Conservation (phyloP, 2,888 invertebrate species). For the Temnothorax unifasciatus region DNA sequence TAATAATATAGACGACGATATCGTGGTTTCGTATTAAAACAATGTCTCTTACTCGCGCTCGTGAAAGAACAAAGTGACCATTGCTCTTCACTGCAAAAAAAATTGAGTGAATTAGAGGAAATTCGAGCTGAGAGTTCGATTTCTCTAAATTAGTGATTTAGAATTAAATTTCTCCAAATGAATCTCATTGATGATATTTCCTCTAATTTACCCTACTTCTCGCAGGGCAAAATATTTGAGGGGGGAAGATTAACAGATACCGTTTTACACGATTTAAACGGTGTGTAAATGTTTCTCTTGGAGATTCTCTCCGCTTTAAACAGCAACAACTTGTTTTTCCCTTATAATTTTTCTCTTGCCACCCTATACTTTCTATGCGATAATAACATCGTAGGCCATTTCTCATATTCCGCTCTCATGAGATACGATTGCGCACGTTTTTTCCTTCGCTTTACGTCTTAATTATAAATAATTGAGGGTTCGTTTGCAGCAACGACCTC, state of each 20-base stretch:
- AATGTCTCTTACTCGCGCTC: background rate
- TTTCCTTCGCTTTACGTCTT: slow-evolving; percentile 47
- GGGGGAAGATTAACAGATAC: background rate
- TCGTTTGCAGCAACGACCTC: slow-evolving; percentile 27
- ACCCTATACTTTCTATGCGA: slow-evolving; percentile 32
- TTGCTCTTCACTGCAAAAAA: background rate
- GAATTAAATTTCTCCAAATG: slow-evolving; percentile 12
- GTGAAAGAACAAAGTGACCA: background rate
- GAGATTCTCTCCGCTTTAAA: slow-evolving; percentile 16
- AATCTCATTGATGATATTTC: background rate
- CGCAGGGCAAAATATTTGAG: slow-evolving; percentile 11
- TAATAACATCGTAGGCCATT: slow-evolving; percentile 31
- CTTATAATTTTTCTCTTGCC: slow-evolving; percentile 32
- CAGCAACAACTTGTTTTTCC: slow-evolving; percentile 32
- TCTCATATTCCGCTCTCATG: slow-evolving; percentile 41
- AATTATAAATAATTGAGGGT: slow-evolving; percentile 42
- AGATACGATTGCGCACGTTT: slow-evolving; percentile 37
- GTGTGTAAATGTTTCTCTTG: slow-evolving; percentile 14
- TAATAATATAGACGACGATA: background rate
- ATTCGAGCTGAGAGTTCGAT: background rate
- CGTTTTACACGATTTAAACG: slow-evolving; percentile 38
- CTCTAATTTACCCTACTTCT: slow-evolving; percentile 4
- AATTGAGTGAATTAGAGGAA: slow-evolving; percentile 12
- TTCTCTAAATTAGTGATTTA: background rate
- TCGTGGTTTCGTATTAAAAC: slow-evolving; percentile 7